Percentiles rank a stretch among this genome's conserved stretches.
phyloP scores from a whole-genome alignment of 2,113 vertebrate species.

The Nibea coibor region DNA sequence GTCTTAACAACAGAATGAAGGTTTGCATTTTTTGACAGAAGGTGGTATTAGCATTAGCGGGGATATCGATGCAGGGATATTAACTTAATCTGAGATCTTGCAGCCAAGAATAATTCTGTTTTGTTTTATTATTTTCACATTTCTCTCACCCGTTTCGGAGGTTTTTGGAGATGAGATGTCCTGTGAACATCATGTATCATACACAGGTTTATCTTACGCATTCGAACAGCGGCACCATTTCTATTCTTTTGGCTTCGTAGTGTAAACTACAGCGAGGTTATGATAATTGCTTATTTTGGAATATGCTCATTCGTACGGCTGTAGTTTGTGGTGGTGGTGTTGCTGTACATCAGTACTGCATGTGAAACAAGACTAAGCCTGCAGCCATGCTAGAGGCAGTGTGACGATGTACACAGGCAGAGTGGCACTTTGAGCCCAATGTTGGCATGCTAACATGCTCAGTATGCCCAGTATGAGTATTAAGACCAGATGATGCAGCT shows the following conservation, averaged over 20 bases:
- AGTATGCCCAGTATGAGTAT: no score
- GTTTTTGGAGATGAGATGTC: background rate
- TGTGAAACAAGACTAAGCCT: no score
- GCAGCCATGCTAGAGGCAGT: no score
- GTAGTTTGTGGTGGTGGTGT: no score
- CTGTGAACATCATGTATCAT: background rate
- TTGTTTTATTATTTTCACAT: background rate
- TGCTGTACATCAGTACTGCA: no score
- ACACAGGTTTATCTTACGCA: background rate
- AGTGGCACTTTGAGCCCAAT: no score
- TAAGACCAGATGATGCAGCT: no score
- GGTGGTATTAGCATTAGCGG: background rate
- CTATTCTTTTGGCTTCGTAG: background rate
- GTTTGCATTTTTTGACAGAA: constrained; percentile 9
- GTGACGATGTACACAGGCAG: no score
- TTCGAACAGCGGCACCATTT: no score
- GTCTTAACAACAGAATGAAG: constrained; percentile 5
- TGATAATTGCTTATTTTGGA: no score
- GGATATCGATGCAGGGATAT: background rate
- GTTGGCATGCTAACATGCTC: no score
- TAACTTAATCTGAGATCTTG: background rate
- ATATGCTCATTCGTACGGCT: no score
- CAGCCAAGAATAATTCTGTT: background rate
- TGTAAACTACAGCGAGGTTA: background rate
- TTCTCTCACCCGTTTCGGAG: background rate